These are phyloP conservation scores for Mesoclemmys tuberculata DNA, from an alignment of 2,113 vertebrate species.

Conservation along the genomic window DNA sequence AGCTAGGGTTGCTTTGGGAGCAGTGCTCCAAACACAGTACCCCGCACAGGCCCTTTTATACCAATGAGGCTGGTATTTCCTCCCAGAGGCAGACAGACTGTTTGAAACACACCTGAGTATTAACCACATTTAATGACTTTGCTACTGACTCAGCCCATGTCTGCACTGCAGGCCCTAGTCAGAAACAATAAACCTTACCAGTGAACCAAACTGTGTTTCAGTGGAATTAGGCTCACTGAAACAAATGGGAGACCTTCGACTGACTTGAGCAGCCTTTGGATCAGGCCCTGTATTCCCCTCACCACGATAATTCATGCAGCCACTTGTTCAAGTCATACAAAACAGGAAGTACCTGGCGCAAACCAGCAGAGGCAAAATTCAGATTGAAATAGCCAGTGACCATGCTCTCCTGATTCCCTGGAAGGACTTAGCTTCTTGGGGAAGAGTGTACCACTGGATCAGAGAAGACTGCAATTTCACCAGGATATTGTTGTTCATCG, in stretches of 20 bases:
- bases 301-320: no score
- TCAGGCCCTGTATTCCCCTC: background rate
- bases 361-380: background rate
- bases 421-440: background rate
- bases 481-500: background rate
- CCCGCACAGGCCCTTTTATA: background rate
- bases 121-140: background rate
- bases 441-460: background rate
- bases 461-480: background rate
- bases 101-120: background rate
- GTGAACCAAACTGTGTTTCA: background rate
- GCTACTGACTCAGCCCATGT: background rate
- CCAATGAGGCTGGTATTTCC: background rate
- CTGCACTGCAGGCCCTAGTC: background rate
- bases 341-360: background rate
- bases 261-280: background rate
- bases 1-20: background rate
- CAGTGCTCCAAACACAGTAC: background rate
- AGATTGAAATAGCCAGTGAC: background rate
- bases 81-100: background rate
- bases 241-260: background rate
- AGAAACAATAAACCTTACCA: background rate
- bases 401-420: background rate
- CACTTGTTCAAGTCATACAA: background rate
- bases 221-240: background rate